Conservation (phyloP, 2,113 vertebrate species). For the Heloderma charlesbogerti region DNA sequence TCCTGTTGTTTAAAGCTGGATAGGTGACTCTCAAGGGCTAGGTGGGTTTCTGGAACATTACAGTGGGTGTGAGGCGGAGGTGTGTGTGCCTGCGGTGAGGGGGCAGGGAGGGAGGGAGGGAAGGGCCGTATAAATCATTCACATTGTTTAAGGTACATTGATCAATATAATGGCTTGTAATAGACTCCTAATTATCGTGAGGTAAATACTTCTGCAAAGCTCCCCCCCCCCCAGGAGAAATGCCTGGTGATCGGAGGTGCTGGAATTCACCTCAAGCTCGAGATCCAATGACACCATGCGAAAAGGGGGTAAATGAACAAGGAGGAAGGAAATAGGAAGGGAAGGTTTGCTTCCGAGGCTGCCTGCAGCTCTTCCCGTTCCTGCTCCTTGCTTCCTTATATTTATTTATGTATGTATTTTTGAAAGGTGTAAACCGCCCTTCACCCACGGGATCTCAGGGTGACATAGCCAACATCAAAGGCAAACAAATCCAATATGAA, state of each 20-base stretch:
- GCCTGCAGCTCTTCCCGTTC: too few species aligned
- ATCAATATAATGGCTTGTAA: conserved; percentile 99
- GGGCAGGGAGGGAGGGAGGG: background rate
- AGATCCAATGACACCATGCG: conserved; percentile 59
- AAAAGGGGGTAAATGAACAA: conserved; percentile 23
- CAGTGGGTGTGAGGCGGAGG: conserved; percentile 81
- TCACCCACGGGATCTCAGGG: too few species aligned
- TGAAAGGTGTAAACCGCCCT: too few species aligned
- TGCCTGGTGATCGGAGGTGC: conserved; percentile 69
- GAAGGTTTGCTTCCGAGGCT: background rate
- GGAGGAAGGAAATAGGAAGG: conserved; percentile 9
- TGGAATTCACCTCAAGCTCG: conserved; percentile 69
- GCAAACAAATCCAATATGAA: too few species aligned
- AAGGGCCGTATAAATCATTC: conserved; percentile 90
- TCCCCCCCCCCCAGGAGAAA: conserved; percentile 51
- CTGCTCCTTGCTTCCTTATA: too few species aligned
- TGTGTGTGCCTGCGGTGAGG: conserved; percentile 63
- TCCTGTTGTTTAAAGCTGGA: conserved; percentile 81
- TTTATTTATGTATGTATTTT: too few species aligned
- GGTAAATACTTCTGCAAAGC: conserved; percentile 82
- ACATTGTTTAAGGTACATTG: conserved; percentile 99
- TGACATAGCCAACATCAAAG: too few species aligned
- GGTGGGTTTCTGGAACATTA: conserved; percentile 74
- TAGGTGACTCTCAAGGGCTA: conserved; percentile 79
- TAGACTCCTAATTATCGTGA: conserved; percentile 94